Evolutionary conservation across 2,113 vertebrate species (phyloP), one percentile per base, ranked within the genome.

Genomic region (Eurypyga helias): DNA sequence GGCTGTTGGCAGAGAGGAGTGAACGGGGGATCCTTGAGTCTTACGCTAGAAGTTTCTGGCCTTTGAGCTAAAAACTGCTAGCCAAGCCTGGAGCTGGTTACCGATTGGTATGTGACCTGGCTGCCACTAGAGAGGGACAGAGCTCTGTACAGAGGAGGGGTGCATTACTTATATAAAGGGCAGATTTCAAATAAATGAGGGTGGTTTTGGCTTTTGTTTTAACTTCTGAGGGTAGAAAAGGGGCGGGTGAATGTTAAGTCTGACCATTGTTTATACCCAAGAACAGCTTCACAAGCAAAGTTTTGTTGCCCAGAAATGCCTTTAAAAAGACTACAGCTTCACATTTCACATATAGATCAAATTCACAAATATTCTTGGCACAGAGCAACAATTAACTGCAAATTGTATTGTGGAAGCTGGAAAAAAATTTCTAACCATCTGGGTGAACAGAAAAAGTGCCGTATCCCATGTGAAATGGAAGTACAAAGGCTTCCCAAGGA

Each of bases 41-140:
- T n/a, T 58, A 43, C 51, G 9, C 8, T 0, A 6, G 5, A 80
- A 76, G 7, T 90, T 82, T 86, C 31, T 72, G 17, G 51, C 92
- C n/a, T 80, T 43, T 75, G 49, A 54, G 66, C 34, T 46, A 12
- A 70, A 69, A 70, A 8, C 13, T 17, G 58, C 82, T 65, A 8
- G 24, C 46, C 17, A 46, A 80, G 46, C 49, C 48, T 0, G 3
- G 52, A 72, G 61, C 81, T 24, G 25, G n/a, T 90, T 86, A 48
- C 46, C 29, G 17, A 17, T 9, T 91, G 89, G 34, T 75, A 10
- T 87, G 86, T 94, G 95, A 90, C 85, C 83, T 73, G 31, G 60
- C 86, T 92, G 65, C 90, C 83, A 54, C 89, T 87, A 65, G 86
- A 93, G 92, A 95, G 89, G 92, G 92, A 94, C 45, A 64, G 69